Conservation (phyloP, 2,113 vertebrate species). For the Rhombomys opimus region DNA sequence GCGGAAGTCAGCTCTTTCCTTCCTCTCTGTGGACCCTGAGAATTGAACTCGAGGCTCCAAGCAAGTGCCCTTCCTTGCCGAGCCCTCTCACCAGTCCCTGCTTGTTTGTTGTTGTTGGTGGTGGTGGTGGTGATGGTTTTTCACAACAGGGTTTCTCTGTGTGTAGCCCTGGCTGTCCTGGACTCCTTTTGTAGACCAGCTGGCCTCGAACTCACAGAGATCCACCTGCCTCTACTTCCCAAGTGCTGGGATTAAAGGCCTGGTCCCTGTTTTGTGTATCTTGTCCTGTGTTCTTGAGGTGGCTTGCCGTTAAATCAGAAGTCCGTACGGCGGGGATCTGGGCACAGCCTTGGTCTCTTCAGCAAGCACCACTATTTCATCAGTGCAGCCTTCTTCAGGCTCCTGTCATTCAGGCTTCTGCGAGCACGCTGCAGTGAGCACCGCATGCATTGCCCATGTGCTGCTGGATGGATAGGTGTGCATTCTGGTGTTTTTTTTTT, state of each 20-base stretch:
- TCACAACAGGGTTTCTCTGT: too few relatives aligned
- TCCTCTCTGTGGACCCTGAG: too few relatives aligned
- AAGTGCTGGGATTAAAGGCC: too few relatives aligned
- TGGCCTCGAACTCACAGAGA: too few relatives aligned
- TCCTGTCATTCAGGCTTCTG: neutral
- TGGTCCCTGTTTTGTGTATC: too few relatives aligned
- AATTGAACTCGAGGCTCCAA: neutral
- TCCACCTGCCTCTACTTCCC: too few relatives aligned
- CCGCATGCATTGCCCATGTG: too few relatives aligned
- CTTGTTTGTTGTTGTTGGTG: too few relatives aligned
- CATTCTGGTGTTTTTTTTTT: neutral
- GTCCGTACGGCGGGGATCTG: neutral
- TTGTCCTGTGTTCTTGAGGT: neutral
- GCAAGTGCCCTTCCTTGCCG: neutral
- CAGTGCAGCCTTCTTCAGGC: neutral
- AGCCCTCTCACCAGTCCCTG: neutral
- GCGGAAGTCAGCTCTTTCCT: neutral
- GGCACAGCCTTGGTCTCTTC: neutral
- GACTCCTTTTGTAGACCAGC: too few relatives aligned
- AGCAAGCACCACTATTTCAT: too few relatives aligned
- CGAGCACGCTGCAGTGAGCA: neutral
- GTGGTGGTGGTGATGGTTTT: too few relatives aligned
- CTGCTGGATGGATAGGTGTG: neutral
- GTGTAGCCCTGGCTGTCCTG: too few relatives aligned
- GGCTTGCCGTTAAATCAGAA: neutral